Base-by-base conservation (phyloP, 2,888 invertebrate species). In the Amphipoea lucens region DNA sequence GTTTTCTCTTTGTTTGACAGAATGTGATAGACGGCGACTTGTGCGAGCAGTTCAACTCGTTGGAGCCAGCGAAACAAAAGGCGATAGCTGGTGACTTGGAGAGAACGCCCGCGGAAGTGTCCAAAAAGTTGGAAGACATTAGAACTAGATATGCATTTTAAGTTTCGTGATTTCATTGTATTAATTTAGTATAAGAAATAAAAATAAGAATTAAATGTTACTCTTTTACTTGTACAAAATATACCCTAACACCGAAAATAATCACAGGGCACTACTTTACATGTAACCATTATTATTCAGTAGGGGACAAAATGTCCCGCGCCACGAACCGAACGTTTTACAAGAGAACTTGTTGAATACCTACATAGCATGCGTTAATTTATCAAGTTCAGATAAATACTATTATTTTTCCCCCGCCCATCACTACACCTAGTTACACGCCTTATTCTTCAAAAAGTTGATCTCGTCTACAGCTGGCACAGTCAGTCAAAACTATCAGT, bases 1-100 rank as follows among this genome's bases (percentile, higher is more conserved):
- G 1, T 54, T 23, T 63, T 67, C 1, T 67, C 2, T 60, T 85
- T 87, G 86, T 94, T 97, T 97, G 14, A 14, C 97, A 99, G 98
- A 99, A 99, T 97, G 99, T 99, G 1, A 98, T 99, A 88, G 99
- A 99, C 94, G 99, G 99, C 5, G 99, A 99, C 95, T 97, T 99
- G 71, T 99, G 99, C 95, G 99, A 99, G 95, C 99, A 99, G 97
- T 99, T 99, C 96, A 99, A 99, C 94, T 99, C 99, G 0, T 97
- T 99, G 92, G 99, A 99, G 90, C 98, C 98, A 0, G 96, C 97
- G 0, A 99, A 99, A 95, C 99, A 99, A 94, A 99, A 99, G 92
- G 98, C 98, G 86, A 99, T 99, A 82, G 98, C 99, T 0, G 98
- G 98, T 68, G 99, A 99, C 95, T 97, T 99, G 91, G 99, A 99